A percentile compares a stretch with the other conserved stretches of the same genome.
Evolutionary conservation across 2,113 vertebrate species (phyloP).

Genomic region (Callaeas wilsoni): DNA sequence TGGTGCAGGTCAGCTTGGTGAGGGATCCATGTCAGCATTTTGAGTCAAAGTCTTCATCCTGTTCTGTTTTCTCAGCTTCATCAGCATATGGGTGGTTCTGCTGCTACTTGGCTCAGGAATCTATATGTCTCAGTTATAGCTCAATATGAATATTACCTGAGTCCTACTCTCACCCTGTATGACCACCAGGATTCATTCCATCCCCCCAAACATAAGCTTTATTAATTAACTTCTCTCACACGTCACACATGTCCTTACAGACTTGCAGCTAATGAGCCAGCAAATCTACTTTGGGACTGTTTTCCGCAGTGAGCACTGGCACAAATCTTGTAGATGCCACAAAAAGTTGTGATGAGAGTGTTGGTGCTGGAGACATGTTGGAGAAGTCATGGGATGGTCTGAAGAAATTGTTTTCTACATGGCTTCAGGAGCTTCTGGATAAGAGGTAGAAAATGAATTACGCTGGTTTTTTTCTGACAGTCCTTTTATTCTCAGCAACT

Average conservation of each 20-base stretch:
- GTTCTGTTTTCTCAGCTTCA: neutral
- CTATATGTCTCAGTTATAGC: neutral
- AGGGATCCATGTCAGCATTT: neutral
- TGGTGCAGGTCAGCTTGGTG: neutral
- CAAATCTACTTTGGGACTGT: conserved; percentile 24
- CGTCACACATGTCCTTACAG: conserved; percentile 8
- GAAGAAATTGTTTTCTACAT: neutral
- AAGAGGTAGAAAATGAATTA: neutral
- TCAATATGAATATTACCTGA: neutral
- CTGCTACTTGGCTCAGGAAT: neutral
- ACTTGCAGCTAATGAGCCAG: conserved; percentile 5
- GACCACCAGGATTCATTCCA: neutral
- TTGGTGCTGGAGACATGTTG: neutral
- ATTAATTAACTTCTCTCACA: conserved; percentile 36
- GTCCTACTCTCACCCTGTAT: neutral
- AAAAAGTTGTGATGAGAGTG: neutral
- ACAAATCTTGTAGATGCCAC: neutral
- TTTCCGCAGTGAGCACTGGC: neutral
- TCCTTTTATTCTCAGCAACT: neutral
- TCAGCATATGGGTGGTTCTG: neutral
- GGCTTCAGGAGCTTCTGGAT: neutral
- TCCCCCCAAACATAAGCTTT: neutral
- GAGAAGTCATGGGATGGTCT: accelerated
- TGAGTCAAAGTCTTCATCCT: neutral
- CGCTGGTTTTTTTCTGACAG: neutral